These are phyloP conservation scores for Macrotus californicus DNA, from an alignment of 2,113 vertebrate species.

Conservation along the genomic window DNA sequence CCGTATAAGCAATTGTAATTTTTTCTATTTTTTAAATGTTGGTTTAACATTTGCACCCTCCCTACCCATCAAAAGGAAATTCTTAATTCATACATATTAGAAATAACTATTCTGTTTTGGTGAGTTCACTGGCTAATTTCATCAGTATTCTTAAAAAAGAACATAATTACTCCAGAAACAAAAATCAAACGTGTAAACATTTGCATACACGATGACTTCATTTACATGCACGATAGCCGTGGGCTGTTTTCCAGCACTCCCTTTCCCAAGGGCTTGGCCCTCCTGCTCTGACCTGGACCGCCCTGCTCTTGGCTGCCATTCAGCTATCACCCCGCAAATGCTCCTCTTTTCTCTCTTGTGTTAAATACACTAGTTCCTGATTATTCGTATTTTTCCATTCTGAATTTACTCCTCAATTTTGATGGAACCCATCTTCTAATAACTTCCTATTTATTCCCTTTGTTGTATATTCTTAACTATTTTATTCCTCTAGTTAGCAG, in stretches of 20 bases:
- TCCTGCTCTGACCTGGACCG: not conserved
- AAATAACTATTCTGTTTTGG: not conserved
- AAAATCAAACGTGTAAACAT: not conserved
- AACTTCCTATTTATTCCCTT: not conserved
- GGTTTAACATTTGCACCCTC: not conserved
- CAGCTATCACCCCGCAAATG: not conserved
- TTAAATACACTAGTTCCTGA: not conserved
- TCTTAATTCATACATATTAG: not conserved
- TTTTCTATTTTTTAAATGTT: not conserved
- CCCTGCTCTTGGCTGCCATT: not conserved
- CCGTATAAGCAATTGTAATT: not conserved
- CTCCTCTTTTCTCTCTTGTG: not conserved
- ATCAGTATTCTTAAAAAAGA: not conserved
- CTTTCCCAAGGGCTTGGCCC: not conserved
- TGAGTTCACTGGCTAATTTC: not conserved
- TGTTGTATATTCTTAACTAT: not conserved
- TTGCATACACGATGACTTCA: no score
- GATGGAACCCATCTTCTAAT: not conserved
- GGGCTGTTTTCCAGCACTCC: not conserved
- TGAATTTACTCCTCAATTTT: not conserved
- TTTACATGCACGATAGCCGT: not conserved
- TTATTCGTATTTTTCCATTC: not conserved
- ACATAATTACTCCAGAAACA: not conserved
- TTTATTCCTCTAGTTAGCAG: not conserved
- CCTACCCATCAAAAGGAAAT: not conserved